These are phyloP conservation scores for Agrypnia vestita DNA, from an alignment of 1,140 invertebrate genomes.

Conservation along the genomic window DNA sequence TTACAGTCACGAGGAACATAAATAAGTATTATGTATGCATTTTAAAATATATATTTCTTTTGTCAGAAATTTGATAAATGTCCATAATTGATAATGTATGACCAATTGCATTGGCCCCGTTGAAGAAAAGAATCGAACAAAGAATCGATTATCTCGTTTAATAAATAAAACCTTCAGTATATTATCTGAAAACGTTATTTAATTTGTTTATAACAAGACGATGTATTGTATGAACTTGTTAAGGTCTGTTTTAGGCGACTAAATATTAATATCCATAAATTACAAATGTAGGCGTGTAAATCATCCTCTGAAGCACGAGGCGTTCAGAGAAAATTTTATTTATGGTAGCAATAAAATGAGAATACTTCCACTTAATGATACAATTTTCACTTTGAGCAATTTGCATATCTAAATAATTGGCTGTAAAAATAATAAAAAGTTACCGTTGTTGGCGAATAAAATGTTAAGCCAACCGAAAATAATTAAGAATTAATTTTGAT, in stretches of 20 bases:
- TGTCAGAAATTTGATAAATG: too few relatives aligned
- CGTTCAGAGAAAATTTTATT: conserved; percentile 24
- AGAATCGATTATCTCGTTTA: too few relatives aligned
- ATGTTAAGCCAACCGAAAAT: conserved; percentile 39
- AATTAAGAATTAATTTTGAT: conserved; percentile 46
- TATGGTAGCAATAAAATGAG: conserved; percentile 34
- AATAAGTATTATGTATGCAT: too few relatives aligned
- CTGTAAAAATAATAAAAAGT: conserved; percentile 43
- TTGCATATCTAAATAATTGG: conserved; percentile 44
- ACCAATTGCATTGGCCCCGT: too few relatives aligned
- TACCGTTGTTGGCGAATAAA: conserved; percentile 41
- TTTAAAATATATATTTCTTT: too few relatives aligned
- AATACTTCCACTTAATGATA: conserved; percentile 37
- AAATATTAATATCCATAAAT: not conserved
- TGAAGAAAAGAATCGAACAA: too few relatives aligned
- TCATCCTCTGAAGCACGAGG: conserved; percentile 14
- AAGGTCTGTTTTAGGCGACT: not conserved
- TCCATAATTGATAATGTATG: too few relatives aligned
- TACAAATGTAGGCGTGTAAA: conserved; percentile 1
- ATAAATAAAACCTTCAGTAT: too few relatives aligned
- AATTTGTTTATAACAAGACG: too few relatives aligned
- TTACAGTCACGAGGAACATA: too few relatives aligned
- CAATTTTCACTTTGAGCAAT: conserved; percentile 42
- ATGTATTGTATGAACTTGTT: too few relatives aligned
- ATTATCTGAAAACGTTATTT: too few relatives aligned